These are phyloP conservation scores for Lepus timidus DNA, from an alignment of 2,113 vertebrate species.

Conservation along the genomic window DNA sequence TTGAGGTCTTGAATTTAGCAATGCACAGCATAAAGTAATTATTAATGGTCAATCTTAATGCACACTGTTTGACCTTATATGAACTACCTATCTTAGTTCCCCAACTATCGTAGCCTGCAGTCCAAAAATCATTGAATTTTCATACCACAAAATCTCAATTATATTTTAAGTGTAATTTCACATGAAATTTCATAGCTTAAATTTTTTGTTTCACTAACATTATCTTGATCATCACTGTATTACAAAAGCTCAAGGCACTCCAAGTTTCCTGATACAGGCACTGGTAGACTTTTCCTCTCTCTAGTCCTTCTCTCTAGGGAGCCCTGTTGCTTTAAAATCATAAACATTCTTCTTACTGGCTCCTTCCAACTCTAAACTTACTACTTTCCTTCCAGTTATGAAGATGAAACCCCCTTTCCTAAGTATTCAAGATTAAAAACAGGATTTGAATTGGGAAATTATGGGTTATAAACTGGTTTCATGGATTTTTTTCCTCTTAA, in stretches of 20 bases:
- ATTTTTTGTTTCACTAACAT: neutral
- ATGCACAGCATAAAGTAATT: slow-evolving; percentile 19
- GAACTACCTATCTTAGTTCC: neutral
- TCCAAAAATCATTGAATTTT: slow-evolving; percentile 43
- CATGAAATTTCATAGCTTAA: neutral
- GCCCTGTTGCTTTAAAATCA: neutral
- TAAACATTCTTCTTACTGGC: neutral
- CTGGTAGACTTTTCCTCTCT: fast-evolving
- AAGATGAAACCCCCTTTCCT: neutral
- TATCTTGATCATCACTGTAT: neutral
- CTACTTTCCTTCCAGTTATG: neutral
- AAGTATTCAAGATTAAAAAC: neutral
- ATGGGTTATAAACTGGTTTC: neutral
- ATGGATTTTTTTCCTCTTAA: neutral
- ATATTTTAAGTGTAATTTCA: slow-evolving; percentile 32
- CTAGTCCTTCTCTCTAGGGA: neutral
- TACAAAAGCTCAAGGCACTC: neutral
- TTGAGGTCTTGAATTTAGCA: neutral
- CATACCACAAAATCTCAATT: neutral
- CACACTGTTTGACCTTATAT: neutral
- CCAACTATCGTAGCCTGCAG: neutral
- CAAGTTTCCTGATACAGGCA: neutral
- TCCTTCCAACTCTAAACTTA: neutral
- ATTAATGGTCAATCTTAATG: slow-evolving; percentile 29
- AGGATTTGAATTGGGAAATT: neutral